Evolutionary conservation across 2,888 invertebrate genomes (phyloP), one percentile per base, ranked within the genome.

Genomic region (Philereme vetulata): DNA sequence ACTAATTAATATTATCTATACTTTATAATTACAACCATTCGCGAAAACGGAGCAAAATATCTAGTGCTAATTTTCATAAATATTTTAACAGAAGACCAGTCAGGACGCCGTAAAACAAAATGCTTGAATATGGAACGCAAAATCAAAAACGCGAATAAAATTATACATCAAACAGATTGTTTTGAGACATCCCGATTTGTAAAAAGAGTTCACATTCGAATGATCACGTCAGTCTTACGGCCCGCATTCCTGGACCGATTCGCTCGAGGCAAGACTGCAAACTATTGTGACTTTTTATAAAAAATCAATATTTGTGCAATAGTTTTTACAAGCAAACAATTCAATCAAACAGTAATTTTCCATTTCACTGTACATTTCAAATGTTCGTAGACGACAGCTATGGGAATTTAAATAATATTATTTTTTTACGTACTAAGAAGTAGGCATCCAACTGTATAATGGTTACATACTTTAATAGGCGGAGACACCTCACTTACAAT

Each of bases 401-500:
- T 80, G 80, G 77, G 82, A 84, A 84, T 78, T 85, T 81, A 83
- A 81, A 84, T 82, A 85, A 81, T 76, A 81, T 82, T 83, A 83
- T 85, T 61, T 85, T 82, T 86, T 84, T 85, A 88, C 88, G 84
- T 88, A 91, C 88, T 90, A 87, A 85, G 81, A 85, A 85, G 86
- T 90, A 88, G 84, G 88, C 89, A 91, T 87, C 84, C 81, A 86
- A 85, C 84, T 79, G 80, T 85, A 85, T 81, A 86, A 89, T 88
- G 89, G 88, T 88, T 88, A 90, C 85, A 89, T 86, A 89, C 71
- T 76, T 86, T 90, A 90, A 92, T 92, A 92, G 92, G 92, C 92
- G 92, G 92, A 92, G 87, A 90, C 82, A 85, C 85, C 84, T 90
- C 88, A 90, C 89, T 89, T 90, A 88, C 82, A 86, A 52, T 53